Conservation (phyloP, 2,888 invertebrate species). For the Meiosimyza platycephala region DNA sequence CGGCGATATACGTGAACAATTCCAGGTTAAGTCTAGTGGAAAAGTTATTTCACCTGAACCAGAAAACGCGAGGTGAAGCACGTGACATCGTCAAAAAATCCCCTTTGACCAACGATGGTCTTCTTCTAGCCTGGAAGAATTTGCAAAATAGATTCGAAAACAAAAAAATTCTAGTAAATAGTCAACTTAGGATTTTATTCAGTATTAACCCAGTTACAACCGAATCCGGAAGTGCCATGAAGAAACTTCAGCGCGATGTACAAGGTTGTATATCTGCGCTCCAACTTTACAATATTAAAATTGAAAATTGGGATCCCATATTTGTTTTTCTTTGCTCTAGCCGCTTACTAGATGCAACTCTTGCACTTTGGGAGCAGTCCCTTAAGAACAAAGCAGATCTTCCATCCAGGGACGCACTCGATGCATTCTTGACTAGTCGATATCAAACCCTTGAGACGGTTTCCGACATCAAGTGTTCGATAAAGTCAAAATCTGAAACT, state of each 20-base stretch:
- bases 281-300: too few species aligned
- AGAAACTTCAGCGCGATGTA: too few species aligned
- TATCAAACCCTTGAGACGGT: conserved; percentile 8
- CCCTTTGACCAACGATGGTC: conserved; percentile 33
- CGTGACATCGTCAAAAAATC: conserved; percentile 30
- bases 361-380: background rate
- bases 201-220: background rate
- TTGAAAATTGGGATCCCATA: too few species aligned
- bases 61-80: conserved; percentile 7
- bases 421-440: background rate
- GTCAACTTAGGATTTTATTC: background rate
- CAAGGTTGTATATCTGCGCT: too few species aligned
- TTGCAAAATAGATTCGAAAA: conserved; percentile 20
- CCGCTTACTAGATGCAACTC: background rate
- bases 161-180: background rate
- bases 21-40: background rate
- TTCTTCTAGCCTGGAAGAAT: conserved; percentile 27
- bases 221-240: too few species aligned
- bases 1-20: background rate
- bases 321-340: background rate
- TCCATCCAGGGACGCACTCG: background rate
- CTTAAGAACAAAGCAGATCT: background rate
- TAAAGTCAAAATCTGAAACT: too few species aligned
- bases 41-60: background rate
- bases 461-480: background rate